A percentile compares a stretch with the other conserved stretches of the same genome.
Conservation (phyloP, 1,140 invertebrate species). For the Zaprionus tsacasi region DNA sequence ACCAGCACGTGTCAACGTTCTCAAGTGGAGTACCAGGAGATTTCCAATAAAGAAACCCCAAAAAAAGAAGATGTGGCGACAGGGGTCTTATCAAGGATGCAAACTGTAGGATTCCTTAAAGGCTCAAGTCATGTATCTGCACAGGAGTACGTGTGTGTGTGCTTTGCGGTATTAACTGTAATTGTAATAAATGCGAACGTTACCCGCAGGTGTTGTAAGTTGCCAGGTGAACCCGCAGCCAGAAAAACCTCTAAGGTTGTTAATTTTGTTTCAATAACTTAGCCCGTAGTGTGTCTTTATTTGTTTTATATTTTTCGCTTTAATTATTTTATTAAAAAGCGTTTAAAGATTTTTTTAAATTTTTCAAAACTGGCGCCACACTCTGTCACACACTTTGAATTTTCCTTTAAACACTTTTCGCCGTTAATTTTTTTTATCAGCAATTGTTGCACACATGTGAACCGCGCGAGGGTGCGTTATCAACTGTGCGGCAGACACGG, state of each 20-base stretch:
- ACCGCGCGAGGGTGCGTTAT: slow-evolving; percentile 67
- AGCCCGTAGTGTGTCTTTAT: neutral
- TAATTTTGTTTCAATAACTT: slow-evolving; percentile 31
- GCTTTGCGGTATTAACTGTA: slow-evolving; percentile 49
- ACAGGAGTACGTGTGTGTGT: neutral
- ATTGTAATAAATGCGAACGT: slow-evolving; percentile 67
- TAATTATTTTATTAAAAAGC: neutral
- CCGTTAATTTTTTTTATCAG: slow-evolving; percentile 1
- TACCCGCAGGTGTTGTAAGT: slow-evolving; percentile 58
- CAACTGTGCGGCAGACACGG: slow-evolving; percentile 55
- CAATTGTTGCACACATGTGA: slow-evolving; percentile 36
- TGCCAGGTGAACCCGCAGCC: neutral
- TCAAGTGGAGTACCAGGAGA: neutral
- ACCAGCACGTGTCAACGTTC: slow-evolving; percentile 5
- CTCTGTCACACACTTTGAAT: neutral
- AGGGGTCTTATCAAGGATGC: slow-evolving; percentile 8
- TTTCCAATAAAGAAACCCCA: slow-evolving; percentile 23
- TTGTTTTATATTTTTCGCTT: no score
- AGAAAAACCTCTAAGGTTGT: neutral
- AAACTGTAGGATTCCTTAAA: slow-evolving; percentile 3
- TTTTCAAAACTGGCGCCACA: slow-evolving; percentile 29
- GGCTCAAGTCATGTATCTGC: neutral
- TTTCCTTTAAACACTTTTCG: slow-evolving; percentile 10
- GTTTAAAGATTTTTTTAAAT: neutral
- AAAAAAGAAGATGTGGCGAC: slow-evolving; percentile 8